Conservation (phyloP, 92 coral and sea anemone genomes). For the Heliopora coerulea region DNA sequence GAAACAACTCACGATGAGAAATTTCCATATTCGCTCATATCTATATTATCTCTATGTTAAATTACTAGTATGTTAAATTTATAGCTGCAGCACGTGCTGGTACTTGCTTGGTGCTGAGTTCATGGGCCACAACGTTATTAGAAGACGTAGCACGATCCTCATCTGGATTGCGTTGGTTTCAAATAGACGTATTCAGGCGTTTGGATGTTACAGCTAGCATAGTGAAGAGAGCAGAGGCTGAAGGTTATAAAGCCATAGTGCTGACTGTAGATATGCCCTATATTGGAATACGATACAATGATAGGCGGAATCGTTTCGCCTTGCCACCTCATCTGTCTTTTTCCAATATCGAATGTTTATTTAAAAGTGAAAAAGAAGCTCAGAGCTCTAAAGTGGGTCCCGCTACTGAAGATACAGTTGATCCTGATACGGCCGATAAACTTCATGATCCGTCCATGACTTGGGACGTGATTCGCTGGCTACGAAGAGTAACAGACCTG, state of each 20-base stretch:
- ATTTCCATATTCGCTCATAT: no score
- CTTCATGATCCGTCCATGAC: constrained; percentile 23
- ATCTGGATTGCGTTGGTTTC: constrained; percentile 41
- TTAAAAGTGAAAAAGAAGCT: not conserved
- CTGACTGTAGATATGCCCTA: constrained; percentile 45
- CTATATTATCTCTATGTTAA: no score
- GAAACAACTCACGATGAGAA: no score
- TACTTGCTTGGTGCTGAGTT: constrained; percentile 50
- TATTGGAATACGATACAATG: not conserved
- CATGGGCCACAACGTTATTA: constrained; percentile 12
- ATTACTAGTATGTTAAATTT: not conserved
- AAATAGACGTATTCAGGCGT: constrained; percentile 26
- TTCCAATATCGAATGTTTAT: constrained; percentile 31
- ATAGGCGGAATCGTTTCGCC: constrained; percentile 16
- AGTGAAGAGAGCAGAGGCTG: constrained; percentile 39
- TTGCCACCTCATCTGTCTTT: constrained; percentile 38
- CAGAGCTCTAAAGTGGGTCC: not conserved
- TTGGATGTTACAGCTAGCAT: not conserved
- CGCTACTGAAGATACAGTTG: not conserved
- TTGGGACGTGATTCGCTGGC: constrained; percentile 31
- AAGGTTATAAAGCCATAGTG: constrained; percentile 51
- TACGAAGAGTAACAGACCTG: constrained; percentile 18
- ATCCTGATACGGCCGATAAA: not conserved
- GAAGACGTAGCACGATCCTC: constrained; percentile 48
- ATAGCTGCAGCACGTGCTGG: constrained; percentile 35